Percentiles rank a stretch among this genome's conserved stretches.
phyloP scores from a whole-genome alignment of 2,113 vertebrate genomes.

The Pelvicachromis taeniatus region DNA sequence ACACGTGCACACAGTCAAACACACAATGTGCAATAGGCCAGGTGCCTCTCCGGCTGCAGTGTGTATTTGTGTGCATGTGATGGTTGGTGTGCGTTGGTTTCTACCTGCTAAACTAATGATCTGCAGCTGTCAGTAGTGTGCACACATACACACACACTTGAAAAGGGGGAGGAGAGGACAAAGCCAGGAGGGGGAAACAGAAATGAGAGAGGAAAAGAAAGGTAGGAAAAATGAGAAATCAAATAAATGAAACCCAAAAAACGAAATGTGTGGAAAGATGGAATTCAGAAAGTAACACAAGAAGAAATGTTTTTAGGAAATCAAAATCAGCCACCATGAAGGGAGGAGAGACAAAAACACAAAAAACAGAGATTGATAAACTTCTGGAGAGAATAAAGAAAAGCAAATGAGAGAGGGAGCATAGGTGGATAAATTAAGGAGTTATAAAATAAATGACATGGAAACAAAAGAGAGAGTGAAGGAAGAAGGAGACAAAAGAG shows the following conservation, averaged over 20 bases:
- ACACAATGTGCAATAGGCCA: slow-evolving; percentile 17
- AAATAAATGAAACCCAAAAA: background rate
- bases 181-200: background rate
- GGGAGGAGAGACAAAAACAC: background rate
- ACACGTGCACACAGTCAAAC: background rate
- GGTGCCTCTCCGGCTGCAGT: slow-evolving; percentile 1
- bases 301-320: background rate
- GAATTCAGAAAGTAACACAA: background rate
- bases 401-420: background rate
- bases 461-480: slow-evolving; percentile 16
- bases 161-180: background rate
- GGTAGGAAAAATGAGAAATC: background rate
- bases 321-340: background rate
- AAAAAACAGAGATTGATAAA: background rate
- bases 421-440: background rate
- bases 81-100: background rate
- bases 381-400: background rate
- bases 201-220: background rate
- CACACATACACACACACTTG: background rate
- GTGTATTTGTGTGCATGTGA: background rate
- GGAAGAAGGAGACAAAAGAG: background rate
- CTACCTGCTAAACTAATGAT: slow-evolving; percentile 58
- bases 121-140: slow-evolving; percentile 39
- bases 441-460: background rate
- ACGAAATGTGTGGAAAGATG: background rate